These are phyloP conservation scores for Zygogramma bicolorata DNA, from an alignment of 2,888 invertebrate genomes.

Conservation along the genomic window DNA sequence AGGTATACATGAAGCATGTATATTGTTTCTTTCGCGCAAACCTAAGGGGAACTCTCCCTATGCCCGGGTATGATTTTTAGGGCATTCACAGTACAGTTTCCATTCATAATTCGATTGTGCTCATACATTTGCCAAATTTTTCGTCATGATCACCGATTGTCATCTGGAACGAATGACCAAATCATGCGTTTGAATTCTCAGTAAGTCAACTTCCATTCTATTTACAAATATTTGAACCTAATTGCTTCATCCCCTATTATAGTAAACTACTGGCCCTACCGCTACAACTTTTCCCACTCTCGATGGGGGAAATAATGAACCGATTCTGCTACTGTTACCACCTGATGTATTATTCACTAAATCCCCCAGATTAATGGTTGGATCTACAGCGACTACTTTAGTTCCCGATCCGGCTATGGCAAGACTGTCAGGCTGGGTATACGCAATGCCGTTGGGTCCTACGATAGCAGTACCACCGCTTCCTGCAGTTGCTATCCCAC, in stretches of 20 bases:
- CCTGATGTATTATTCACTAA: constrained; percentile 62
- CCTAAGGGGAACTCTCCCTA: no score
- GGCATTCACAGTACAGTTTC: not conserved
- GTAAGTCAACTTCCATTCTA: constrained; percentile 36
- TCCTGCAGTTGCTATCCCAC: constrained; percentile 85
- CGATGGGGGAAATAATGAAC: constrained; percentile 58
- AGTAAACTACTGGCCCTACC: constrained; percentile 80
- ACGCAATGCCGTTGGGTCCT: constrained; percentile 82
- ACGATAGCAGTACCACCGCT: constrained; percentile 85
- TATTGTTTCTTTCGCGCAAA: no score
- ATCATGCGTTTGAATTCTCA: constrained; percentile 40
- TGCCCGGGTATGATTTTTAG: no score
- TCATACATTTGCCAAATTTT: not conserved
- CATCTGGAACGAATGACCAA: constrained; percentile 26
- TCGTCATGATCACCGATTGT: not conserved
- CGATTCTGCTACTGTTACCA: constrained; percentile 57
- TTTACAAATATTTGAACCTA: constrained; percentile 24
- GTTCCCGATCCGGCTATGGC: constrained; percentile 83
- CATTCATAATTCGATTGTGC: not conserved
- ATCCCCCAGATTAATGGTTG: constrained; percentile 72
- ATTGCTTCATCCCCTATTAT: constrained; percentile 62
- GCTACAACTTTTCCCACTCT: constrained; percentile 79
- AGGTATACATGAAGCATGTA: no score
- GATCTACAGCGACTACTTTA: constrained; percentile 76
- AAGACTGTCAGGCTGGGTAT: constrained; percentile 80